Evolutionary conservation across 2,888 invertebrate genomes (phyloP).

Genomic region (Lymantria dispar): DNA sequence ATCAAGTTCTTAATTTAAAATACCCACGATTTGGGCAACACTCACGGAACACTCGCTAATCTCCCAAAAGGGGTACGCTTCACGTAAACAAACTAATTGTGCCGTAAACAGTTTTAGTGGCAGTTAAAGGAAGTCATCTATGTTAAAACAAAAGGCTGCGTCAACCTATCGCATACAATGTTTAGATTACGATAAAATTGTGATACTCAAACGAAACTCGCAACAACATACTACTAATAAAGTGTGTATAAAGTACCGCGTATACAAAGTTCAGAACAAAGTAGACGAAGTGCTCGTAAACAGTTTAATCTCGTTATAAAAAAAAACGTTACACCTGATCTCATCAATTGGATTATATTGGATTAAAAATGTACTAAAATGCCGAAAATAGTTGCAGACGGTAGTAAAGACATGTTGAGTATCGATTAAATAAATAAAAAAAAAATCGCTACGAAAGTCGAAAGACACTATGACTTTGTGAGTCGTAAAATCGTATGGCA

Average conservation of each 20-base stretch:
- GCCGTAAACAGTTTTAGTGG: constrained; percentile 56
- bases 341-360: constrained; percentile 61
- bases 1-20: constrained; percentile 80
- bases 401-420: constrained; percentile 56
- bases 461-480: constrained; percentile 74
- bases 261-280: constrained; percentile 67
- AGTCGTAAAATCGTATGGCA: constrained; percentile 79
- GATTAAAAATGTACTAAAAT: constrained; percentile 71
- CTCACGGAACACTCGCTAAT: constrained; percentile 65
- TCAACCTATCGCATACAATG: constrained; percentile 21
- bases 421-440: constrained; percentile 83
- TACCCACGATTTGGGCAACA: constrained; percentile 72
- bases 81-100: constrained; percentile 59
- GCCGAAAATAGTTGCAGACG: constrained; percentile 66
- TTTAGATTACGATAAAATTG: constrained; percentile 52
- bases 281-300: constrained; percentile 75
- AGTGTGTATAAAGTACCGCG: constrained; percentile 53
- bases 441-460: constrained; percentile 77
- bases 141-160: constrained; percentile 44
- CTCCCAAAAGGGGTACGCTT: constrained; percentile 59
- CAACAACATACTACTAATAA: constrained; percentile 53
- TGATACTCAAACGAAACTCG: constrained; percentile 46
- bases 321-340: constrained; percentile 72
- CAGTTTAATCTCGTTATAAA: constrained; percentile 71
- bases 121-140: constrained; percentile 49